Conservation (phyloP, 2,113 vertebrate genomes). For the Mastomys coucha region DNA sequence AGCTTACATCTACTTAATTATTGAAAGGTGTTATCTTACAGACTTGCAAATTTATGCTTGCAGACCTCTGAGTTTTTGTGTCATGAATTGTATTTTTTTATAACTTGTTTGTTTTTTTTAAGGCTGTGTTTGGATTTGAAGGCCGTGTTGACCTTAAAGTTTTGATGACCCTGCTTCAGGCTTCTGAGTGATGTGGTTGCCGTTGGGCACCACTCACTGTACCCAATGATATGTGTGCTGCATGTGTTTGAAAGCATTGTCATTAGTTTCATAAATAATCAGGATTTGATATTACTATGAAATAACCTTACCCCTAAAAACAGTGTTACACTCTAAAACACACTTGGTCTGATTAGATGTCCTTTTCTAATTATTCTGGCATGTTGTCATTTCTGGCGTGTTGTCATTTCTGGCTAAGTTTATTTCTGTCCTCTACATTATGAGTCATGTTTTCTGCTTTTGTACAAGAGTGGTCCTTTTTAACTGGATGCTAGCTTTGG, state of each 20-base stretch:
- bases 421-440: neutral
- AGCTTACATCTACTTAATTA: neutral
- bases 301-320: neutral
- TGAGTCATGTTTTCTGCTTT: neutral
- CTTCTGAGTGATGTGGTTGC: neutral
- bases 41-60: neutral
- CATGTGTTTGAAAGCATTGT: neutral
- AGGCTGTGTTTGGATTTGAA: neutral
- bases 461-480: slow-evolving; percentile 19
- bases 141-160: no score
- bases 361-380: neutral
- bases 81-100: neutral
- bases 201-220: neutral
- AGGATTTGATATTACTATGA: neutral
- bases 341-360: neutral
- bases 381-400: neutral
- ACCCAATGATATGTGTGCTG: neutral
- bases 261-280: neutral
- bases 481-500: neutral
- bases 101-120: neutral
- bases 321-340: neutral
- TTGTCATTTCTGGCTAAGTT: neutral
- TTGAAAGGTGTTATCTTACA: neutral
- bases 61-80: neutral
- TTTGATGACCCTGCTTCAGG: neutral